Evolutionary conservation across 2,113 vertebrate genomes (phyloP).

Genomic region (Misgurnus mizolepis): DNA sequence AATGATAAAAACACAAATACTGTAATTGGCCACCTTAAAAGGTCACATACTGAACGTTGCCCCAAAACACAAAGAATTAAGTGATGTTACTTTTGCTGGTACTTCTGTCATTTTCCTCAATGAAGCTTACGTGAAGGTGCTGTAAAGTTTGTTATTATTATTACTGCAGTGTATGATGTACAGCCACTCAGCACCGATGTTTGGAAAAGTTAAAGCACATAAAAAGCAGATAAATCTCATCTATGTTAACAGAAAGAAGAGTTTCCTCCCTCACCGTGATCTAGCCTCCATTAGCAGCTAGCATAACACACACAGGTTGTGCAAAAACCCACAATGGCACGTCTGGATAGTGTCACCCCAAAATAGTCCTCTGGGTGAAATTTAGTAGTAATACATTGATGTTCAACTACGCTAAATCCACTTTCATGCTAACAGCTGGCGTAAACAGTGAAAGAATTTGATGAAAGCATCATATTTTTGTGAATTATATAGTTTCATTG

Average conservation of each 20-base stretch:
- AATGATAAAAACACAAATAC: slow-evolving; percentile 27
- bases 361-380: background rate
- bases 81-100: background rate
- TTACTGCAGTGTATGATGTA: slow-evolving; percentile 37
- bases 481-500: too few relatives aligned
- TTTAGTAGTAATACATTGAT: slow-evolving; percentile 3
- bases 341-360: slow-evolving; percentile 7
- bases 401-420: background rate
- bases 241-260: slow-evolving; percentile 14
- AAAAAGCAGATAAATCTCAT: slow-evolving; percentile 42
- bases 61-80: slow-evolving; percentile 4
- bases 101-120: background rate
- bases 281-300: slow-evolving; percentile 36
- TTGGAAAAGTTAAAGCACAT: slow-evolving; percentile 43
- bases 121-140: background rate
- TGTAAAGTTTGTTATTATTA: slow-evolving; percentile 42
- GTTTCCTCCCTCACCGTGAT: slow-evolving; percentile 41
- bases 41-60: slow-evolving; percentile 25
- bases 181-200: slow-evolving; percentile 16
- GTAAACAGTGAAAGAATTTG: background rate
- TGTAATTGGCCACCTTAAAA: slow-evolving; percentile 34
- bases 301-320: slow-evolving; percentile 12
- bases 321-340: background rate
- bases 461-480: background rate
- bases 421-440: background rate